These are phyloP conservation scores for Porites lutea DNA, from an alignment of 64 coral and sea anemone species.

Conservation along the genomic window DNA sequence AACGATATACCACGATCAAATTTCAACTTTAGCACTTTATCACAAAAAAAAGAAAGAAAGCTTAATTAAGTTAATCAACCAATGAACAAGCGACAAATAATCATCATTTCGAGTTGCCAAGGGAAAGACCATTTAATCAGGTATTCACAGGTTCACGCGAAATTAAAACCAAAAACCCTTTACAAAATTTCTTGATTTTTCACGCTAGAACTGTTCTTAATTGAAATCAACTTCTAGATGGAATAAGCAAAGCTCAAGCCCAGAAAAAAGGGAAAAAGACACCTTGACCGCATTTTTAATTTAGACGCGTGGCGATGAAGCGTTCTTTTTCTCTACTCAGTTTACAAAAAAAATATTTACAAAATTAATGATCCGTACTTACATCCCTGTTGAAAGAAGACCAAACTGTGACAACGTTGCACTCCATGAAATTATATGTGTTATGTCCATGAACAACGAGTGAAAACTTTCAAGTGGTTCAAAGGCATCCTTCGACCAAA, in stretches of 20 bases:
- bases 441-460: constrained; percentile 57
- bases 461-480: not conserved
- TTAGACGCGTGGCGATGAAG: no score
- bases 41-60: not conserved
- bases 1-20: not conserved
- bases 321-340: no score
- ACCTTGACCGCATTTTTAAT: not conserved
- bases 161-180: not conserved
- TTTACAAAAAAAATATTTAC: not conserved
- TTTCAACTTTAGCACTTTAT: not conserved
- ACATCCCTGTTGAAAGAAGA: constrained; percentile 87
- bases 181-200: not conserved
- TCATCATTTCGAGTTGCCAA: not conserved
- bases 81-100: constrained; percentile 21
- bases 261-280: not conserved
- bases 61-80: not conserved
- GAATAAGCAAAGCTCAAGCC: not conserved
- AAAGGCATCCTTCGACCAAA: no score
- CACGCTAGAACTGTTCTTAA: no score
- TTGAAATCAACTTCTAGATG: no score
- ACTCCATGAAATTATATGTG: constrained; percentile 66
- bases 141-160: no score
- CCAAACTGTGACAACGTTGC: constrained; percentile 77
- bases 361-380: constrained; percentile 31
- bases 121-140: not conserved